Conservation (phyloP, 23 tunicate species). For the Trididemnum nubilum region DNA sequence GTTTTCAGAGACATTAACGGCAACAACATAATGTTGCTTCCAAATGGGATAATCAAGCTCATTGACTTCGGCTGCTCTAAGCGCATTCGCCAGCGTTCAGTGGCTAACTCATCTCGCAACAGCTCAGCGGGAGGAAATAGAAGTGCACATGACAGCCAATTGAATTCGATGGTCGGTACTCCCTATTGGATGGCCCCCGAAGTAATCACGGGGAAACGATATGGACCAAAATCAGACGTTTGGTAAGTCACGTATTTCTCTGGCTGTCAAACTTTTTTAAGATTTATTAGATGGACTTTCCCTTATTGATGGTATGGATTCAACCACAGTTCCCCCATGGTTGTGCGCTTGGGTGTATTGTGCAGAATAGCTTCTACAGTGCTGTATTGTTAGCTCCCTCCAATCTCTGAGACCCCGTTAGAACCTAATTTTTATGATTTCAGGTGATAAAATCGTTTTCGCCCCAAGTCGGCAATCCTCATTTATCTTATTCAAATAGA, state of each 20-base stretch:
- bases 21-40: slow-evolving; percentile 85
- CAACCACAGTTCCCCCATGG: no score
- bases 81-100: slow-evolving; percentile 42
- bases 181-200: slow-evolving; percentile 99
- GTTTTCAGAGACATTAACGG: slow-evolving; percentile 89
- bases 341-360: no score
- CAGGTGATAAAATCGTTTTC: no score
- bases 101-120: slow-evolving; percentile 28
- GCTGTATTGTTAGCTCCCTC: no score
- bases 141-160: slow-evolving; percentile 25
- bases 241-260: slow-evolving; percentile 50
- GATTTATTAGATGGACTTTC: not conserved
- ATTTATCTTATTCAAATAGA: no score
- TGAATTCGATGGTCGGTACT: slow-evolving; percentile 73
- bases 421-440: no score
- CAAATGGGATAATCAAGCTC: slow-evolving; percentile 72
- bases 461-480: no score
- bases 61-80: slow-evolving; percentile 98
- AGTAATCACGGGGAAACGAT: slow-evolving; percentile 72
- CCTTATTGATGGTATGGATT: no score
- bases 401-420: no score
- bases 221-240: slow-evolving; percentile 92
- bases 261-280: not conserved
- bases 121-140: slow-evolving; percentile 28
- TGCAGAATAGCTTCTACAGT: no score